phyloP scores from a whole-genome alignment of 2,888 invertebrate species.

The Suillia variegata region DNA sequence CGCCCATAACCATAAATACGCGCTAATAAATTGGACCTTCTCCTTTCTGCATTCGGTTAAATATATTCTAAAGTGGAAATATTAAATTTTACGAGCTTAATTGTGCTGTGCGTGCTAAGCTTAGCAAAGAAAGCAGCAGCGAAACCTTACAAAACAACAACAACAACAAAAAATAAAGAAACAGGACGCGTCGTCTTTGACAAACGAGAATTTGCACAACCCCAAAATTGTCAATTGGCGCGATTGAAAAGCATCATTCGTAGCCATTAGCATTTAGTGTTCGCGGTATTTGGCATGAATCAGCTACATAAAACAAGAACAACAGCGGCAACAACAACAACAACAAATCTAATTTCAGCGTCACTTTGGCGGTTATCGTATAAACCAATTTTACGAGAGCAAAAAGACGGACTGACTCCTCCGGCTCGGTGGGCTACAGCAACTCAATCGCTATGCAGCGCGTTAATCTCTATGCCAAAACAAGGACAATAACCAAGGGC shows the following conservation, averaged over 20 bases:
- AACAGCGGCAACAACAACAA: neutral
- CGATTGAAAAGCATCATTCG: slow-evolving; percentile 49
- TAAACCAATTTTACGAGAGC: slow-evolving; percentile 51
- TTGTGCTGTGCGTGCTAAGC: slow-evolving; percentile 48
- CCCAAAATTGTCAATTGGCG: slow-evolving; percentile 43
- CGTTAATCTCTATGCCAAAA: neutral
- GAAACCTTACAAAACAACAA: neutral
- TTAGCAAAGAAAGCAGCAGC: slow-evolving; percentile 18
- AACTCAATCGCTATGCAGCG: neutral
- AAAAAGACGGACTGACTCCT: neutral
- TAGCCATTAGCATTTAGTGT: neutral
- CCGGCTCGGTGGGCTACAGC: neutral
- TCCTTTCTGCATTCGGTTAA: slow-evolving; percentile 24
- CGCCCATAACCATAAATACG: slow-evolving; percentile 10
- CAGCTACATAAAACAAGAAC: slow-evolving; percentile 1
- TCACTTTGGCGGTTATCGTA: slow-evolving; percentile 21
- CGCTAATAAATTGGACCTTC: slow-evolving; percentile 44
- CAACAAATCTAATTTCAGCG: neutral
- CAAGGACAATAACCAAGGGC: too few species aligned
- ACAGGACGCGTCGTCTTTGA: neutral
- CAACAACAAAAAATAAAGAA: neutral
- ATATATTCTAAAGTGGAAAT: slow-evolving; percentile 30
- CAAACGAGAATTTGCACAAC: slow-evolving; percentile 16
- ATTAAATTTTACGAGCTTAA: slow-evolving; percentile 52
- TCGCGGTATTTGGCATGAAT: neutral